Conservation (phyloP, 2,797 vertebrate genomes). For the Cuculus canorus region DNA sequence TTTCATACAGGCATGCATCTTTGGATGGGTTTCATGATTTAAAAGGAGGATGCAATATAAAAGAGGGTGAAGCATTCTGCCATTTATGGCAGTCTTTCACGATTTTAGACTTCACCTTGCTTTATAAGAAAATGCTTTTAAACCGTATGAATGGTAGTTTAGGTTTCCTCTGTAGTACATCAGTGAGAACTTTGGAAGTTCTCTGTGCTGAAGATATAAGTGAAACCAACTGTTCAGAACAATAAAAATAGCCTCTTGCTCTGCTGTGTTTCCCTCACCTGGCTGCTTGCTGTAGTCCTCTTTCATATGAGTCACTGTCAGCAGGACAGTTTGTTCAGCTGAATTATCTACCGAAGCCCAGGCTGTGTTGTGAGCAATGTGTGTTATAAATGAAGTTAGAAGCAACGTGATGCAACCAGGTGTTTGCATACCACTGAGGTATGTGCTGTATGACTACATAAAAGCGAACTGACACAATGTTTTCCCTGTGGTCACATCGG, state of each 20-base stretch:
- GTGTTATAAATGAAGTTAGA: constrained; percentile 1
- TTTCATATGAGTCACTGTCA: background rate
- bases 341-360: background rate
- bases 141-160: background rate
- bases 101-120: background rate
- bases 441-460: constrained; percentile 21
- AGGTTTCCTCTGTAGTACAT: background rate
- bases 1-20: background rate
- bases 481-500: background rate
- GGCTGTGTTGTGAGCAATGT: background rate
- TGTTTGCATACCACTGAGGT: constrained; percentile 30
- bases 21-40: background rate
- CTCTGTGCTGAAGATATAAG: background rate
- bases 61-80: background rate
- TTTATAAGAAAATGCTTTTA: background rate
- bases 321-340: constrained; percentile 27
- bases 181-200: background rate
- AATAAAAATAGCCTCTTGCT: background rate
- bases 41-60: background rate
- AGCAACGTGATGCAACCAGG: background rate
- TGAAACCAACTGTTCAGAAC: background rate
- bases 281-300: background rate
- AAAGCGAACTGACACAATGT: background rate
- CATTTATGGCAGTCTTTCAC: background rate
- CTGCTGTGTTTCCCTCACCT: background rate